Conservation (phyloP, 1,140 invertebrate genomes). For the Drosophila oshimai region DNA sequence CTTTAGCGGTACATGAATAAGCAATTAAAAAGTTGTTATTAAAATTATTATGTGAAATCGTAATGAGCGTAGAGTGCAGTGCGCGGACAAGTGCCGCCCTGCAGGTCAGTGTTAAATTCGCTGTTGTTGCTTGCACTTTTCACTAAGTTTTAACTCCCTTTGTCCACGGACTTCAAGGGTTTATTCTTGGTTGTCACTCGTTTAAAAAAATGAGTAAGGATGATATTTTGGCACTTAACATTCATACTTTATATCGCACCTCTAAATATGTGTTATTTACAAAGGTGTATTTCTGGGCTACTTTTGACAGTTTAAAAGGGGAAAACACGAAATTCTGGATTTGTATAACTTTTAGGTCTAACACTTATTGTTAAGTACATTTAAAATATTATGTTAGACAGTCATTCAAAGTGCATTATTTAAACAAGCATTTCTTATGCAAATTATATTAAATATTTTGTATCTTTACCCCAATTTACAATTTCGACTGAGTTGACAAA, state of each 20-base stretch:
- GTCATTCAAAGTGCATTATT: too few species aligned
- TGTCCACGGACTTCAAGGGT: not conserved
- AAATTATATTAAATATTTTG: not conserved
- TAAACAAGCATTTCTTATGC: too few species aligned
- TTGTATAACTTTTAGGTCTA: too few species aligned
- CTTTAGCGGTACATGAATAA: constrained; percentile 69
- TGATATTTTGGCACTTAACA: not conserved
- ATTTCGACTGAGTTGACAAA: too few species aligned
- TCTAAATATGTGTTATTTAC: too few species aligned
- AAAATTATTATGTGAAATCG: constrained; percentile 77
- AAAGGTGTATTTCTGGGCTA: too few species aligned
- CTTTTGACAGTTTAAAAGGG: too few species aligned
- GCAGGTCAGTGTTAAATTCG: constrained; percentile 3
- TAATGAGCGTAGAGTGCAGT: constrained; percentile 47
- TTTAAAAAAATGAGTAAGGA: not conserved
- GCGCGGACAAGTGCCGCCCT: constrained; percentile 13
- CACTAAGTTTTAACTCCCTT: constrained; percentile 20
- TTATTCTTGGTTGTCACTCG: not conserved
- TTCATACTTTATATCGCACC: too few species aligned
- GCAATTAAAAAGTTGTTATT: constrained; percentile 81
- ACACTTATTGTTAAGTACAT: too few species aligned
- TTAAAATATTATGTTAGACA: too few species aligned
- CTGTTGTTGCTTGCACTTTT: constrained; percentile 19
- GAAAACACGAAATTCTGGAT: too few species aligned
- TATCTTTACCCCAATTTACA: too few species aligned